Percentiles rank a stretch among this genome's conserved stretches.
Evolutionary conservation across 1,140 invertebrate species (phyloP).

Genomic region (Papilio helenus): DNA sequence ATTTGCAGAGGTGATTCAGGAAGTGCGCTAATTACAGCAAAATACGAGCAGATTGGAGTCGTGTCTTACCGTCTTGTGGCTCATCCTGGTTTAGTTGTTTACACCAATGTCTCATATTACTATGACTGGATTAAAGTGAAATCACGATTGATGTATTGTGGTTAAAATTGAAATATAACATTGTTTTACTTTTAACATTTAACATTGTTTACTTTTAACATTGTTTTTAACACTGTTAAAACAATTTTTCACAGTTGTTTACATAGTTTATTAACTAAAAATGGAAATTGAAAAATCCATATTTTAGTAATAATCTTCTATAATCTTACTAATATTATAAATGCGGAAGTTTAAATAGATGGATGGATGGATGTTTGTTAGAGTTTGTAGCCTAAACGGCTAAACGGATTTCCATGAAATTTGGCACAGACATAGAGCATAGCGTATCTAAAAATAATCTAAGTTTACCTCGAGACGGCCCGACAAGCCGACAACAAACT

Average conservation of each 20-base stretch:
- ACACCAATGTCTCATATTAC: constrained; percentile 61
- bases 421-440: too few species aligned
- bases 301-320: neutral
- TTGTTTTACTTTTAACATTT: neutral
- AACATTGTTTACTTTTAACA: neutral
- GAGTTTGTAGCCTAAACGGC: too few species aligned
- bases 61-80: constrained; percentile 52
- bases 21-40: constrained; percentile 53
- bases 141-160: constrained; percentile 42
- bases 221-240: too few species aligned
- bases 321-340: too few species aligned
- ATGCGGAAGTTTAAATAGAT: too few species aligned
- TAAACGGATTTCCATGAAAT: too few species aligned
- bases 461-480: neutral
- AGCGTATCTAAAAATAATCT: neutral
- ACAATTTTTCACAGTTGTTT: too few species aligned
- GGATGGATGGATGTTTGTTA: too few species aligned
- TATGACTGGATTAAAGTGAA: constrained; percentile 55
- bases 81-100: constrained; percentile 53
- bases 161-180: constrained; percentile 6
- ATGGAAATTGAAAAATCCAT: neutral
- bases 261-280: too few species aligned
- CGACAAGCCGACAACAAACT: neutral
- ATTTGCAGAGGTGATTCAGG: constrained; percentile 69
- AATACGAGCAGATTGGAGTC: constrained; percentile 57